Evolutionary conservation across 2,888 invertebrate species (phyloP).

Genomic region (Monoplex corrugatus): DNA sequence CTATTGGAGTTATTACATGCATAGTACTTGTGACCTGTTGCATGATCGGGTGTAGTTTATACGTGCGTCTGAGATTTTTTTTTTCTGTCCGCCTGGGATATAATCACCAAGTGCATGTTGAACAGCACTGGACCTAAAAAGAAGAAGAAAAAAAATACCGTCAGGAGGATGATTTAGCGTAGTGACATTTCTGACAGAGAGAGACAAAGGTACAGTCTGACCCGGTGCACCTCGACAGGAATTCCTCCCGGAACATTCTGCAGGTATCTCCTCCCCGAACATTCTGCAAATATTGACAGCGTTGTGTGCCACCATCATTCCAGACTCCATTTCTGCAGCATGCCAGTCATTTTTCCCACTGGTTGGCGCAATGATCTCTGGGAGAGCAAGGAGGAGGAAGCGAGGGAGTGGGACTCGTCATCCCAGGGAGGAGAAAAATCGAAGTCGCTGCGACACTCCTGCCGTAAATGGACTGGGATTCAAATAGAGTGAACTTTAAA

Average conservation of each 20-base stretch:
- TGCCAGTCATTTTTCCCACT: background rate
- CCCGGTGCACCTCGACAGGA: background rate
- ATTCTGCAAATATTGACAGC: background rate
- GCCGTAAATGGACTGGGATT: background rate
- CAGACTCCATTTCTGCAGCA: background rate
- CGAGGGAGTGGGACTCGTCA: background rate
- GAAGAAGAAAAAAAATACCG: background rate
- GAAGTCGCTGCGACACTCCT: background rate
- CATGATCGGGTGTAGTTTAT: too few species aligned
- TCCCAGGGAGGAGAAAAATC: background rate
- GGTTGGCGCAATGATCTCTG: too few species aligned
- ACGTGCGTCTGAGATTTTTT: too few species aligned
- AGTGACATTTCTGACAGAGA: too few species aligned
- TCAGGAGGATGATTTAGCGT: background rate
- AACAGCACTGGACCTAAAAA: too few species aligned
- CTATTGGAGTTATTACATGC: too few species aligned
- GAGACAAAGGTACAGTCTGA: background rate
- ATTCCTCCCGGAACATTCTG: too few species aligned
- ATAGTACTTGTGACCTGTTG: too few species aligned
- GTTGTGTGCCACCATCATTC: background rate
- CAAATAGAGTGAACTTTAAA: background rate
- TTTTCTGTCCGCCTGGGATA: background rate
- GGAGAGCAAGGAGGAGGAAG: too few species aligned
- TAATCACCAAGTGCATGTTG: background rate
- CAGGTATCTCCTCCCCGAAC: too few species aligned